These are phyloP conservation scores for Cyclina sinensis DNA, from an alignment of 1,140 invertebrate species.

Conservation along the genomic window DNA sequence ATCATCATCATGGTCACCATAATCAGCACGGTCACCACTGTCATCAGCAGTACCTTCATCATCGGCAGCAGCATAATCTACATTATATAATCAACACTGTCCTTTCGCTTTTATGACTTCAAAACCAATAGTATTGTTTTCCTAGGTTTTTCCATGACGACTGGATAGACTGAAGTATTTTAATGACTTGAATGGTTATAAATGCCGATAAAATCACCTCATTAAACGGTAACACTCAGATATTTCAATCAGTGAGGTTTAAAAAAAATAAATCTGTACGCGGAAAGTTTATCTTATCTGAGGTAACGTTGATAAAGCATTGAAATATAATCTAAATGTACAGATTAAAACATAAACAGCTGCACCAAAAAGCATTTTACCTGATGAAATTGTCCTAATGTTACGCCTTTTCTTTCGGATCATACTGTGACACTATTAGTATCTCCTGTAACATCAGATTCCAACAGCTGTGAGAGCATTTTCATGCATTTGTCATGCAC, in stretches of 20 bases:
- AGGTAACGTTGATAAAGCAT: background rate
- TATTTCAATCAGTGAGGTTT: background rate
- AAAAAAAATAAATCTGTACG: background rate
- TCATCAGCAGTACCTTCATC: background rate
- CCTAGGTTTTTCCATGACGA: no score
- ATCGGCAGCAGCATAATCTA: background rate
- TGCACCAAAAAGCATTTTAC: no score
- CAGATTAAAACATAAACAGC: background rate
- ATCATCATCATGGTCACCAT: background rate
- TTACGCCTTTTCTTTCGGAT: no score
- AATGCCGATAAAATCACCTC: background rate
- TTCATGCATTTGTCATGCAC: constrained; percentile 23
- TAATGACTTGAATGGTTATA: no score
- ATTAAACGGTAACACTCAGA: background rate
- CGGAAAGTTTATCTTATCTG: background rate
- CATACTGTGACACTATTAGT: background rate
- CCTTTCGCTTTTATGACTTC: no score
- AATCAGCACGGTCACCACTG: background rate
- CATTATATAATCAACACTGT: background rate
- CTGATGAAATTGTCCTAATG: no score
- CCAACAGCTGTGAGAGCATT: background rate
- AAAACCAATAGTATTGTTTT: no score
- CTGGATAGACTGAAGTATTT: no score
- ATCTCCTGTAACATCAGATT: background rate
- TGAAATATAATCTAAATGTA: background rate